A percentile compares a stretch with the other conserved stretches of the same genome.
phyloP scores from a whole-genome alignment of 2,888 invertebrate species.

The Drosophila birchii region DNA sequence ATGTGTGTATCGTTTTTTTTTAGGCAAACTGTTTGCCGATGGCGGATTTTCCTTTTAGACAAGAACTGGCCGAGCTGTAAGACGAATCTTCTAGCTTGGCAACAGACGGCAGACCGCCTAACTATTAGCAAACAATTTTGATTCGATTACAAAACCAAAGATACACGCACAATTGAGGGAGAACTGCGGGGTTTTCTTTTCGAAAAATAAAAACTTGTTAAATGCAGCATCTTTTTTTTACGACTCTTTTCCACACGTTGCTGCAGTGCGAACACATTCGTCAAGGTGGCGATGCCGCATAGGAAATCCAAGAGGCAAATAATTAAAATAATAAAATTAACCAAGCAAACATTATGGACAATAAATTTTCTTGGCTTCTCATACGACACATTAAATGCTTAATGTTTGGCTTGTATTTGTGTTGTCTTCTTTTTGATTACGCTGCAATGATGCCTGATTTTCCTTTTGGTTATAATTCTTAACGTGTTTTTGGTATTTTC shows the following conservation, averaged over 20 bases:
- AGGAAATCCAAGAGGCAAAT: conserved; percentile 44
- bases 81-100: conserved; percentile 59
- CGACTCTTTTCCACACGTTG: conserved; percentile 19
- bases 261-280: conserved; percentile 46
- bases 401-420: conserved; percentile 5
- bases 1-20: not conserved
- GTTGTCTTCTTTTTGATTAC: not conserved
- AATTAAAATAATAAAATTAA: conserved; percentile 69
- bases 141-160: conserved; percentile 64
- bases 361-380: conserved; percentile 42
- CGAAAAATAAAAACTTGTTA: conserved; percentile 64
- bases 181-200: not conserved
- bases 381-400: conserved; percentile 16
- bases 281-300: conserved; percentile 40
- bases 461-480: conserved; percentile 50
- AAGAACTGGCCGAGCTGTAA: conserved; percentile 53
- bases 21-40: conserved; percentile 11
- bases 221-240: conserved; percentile 28
- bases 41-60: conserved; percentile 57
- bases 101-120: conserved; percentile 38
- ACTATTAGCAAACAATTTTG: conserved; percentile 54
- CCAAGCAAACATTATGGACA: conserved; percentile 46
- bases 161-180: conserved; percentile 18
- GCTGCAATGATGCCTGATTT: conserved; percentile 16
- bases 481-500: conserved; percentile 51